These are phyloP conservation scores for Scaptomyza cyrtandrae DNA, from an alignment of 2,888 invertebrate species.

Conservation along the genomic window DNA sequence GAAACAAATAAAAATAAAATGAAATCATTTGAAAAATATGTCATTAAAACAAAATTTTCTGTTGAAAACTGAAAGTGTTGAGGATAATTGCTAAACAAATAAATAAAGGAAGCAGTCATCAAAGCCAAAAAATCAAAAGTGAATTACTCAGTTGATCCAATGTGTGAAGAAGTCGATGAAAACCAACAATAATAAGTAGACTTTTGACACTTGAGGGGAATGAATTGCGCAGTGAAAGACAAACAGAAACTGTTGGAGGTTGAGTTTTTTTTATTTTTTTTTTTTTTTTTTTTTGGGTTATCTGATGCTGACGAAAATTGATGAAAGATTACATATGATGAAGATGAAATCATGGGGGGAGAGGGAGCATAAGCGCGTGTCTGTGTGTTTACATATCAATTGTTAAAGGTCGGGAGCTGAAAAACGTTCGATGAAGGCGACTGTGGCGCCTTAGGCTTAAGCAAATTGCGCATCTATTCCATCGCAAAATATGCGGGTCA, in stretches of 20 bases:
- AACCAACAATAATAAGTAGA: conserved; percentile 35
- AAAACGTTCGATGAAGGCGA: conserved; percentile 35
- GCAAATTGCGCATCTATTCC: conserved; percentile 59
- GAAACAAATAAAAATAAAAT: conserved; percentile 17
- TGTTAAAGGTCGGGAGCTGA: conserved; percentile 60
- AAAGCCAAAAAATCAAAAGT: conserved; percentile 45
- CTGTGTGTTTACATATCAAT: conserved; percentile 76
- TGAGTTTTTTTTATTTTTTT: conserved; percentile 29
- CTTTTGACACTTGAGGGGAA: conserved; percentile 53
- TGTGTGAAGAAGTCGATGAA: conserved; percentile 34
- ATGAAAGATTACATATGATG: conserved; percentile 21
- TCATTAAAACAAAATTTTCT: conserved; percentile 51
- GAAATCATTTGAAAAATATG: conserved; percentile 37
- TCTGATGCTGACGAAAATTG: conserved; percentile 27
- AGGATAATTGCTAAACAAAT: conserved; percentile 63
- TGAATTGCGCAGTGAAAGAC: conserved; percentile 40
- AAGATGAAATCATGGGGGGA: not conserved
- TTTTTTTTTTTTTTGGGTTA: conserved; percentile 6
- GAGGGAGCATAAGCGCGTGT: conserved; percentile 10
- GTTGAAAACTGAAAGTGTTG: conserved; percentile 48
- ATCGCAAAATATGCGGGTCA: conserved; percentile 72
- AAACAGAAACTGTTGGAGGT: conserved; percentile 42
- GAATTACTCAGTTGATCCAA: conserved; percentile 46
- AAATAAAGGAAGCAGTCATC: conserved; percentile 54
- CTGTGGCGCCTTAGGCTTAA: conserved; percentile 62